Conservation (phyloP, 1,140 invertebrate species). For the Apis florea region DNA sequence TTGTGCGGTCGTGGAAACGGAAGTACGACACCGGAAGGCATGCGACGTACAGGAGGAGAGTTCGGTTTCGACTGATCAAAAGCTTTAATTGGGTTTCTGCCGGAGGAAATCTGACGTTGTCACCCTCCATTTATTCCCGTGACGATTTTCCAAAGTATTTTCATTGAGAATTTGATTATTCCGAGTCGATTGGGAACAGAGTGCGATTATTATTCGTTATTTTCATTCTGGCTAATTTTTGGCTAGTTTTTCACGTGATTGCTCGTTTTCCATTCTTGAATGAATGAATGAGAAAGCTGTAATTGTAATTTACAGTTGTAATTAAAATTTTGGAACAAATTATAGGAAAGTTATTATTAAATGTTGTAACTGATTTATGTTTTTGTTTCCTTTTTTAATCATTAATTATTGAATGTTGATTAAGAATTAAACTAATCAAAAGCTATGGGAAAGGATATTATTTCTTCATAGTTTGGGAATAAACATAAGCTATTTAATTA, state of each 20-base stretch:
- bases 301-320: too few species aligned
- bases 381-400: too few species aligned
- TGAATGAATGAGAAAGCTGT: too few species aligned
- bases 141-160: slow-evolving; percentile 16
- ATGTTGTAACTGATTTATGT: too few species aligned
- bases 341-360: too few species aligned
- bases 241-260: neutral
- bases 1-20: slow-evolving; percentile 22
- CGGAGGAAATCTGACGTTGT: slow-evolving; percentile 39
- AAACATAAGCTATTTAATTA: too few species aligned
- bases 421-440: too few species aligned
- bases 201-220: slow-evolving; percentile 25
- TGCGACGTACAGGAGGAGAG: slow-evolving; percentile 23
- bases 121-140: slow-evolving; percentile 31
- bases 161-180: slow-evolving; percentile 31
- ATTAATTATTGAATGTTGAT: too few species aligned
- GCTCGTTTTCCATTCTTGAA: neutral
- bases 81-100: slow-evolving; percentile 64
- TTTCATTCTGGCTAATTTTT: neutral
- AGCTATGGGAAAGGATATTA: too few species aligned
- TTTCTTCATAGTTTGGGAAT: too few species aligned
- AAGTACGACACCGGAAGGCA: slow-evolving; percentile 47
- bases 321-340: too few species aligned
- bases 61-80: slow-evolving; percentile 62
- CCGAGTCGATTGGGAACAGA: neutral